Conservation (phyloP, 2,888 invertebrate genomes). For the Drosophila niveifrons region DNA sequence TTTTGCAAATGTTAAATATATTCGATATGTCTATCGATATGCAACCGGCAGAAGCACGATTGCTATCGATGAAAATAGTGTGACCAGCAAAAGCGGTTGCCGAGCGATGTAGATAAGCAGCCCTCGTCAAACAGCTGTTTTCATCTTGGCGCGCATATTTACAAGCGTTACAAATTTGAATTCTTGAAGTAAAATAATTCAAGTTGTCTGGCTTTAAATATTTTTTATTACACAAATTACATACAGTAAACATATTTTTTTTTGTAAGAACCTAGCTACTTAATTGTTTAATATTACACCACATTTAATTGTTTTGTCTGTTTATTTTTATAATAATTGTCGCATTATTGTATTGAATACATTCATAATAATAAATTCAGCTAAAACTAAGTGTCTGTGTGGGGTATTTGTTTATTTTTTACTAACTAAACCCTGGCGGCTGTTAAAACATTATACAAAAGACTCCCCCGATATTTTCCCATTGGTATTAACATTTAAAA, state of each 20-base stretch:
- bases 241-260: conserved; percentile 45
- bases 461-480: not conserved
- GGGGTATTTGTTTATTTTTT: not conserved
- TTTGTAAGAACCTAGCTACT: conserved; percentile 57
- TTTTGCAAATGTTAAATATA: conserved; percentile 26
- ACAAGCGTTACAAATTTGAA: not conserved
- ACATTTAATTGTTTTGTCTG: conserved; percentile 40
- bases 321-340: conserved; percentile 10
- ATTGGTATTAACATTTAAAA: conserved; percentile 60
- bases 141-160: conserved; percentile 8
- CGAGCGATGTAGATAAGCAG: not conserved
- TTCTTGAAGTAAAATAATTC: not conserved
- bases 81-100: not conserved
- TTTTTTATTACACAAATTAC: conserved; percentile 59
- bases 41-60: too few species aligned
- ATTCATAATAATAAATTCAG: conserved; percentile 25
- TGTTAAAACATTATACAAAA: conserved; percentile 31
- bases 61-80: conserved; percentile 13
- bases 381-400: conserved; percentile 32
- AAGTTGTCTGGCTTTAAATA: not conserved
- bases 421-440: conserved; percentile 39
- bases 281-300: conserved; percentile 60
- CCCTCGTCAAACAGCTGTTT: conserved; percentile 39
- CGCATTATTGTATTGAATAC: conserved; percentile 30
- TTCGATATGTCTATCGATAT: conserved; percentile 24